phyloP scores from a whole-genome alignment of 2,113 vertebrate species.

The Myxocyprinus asiaticus region DNA sequence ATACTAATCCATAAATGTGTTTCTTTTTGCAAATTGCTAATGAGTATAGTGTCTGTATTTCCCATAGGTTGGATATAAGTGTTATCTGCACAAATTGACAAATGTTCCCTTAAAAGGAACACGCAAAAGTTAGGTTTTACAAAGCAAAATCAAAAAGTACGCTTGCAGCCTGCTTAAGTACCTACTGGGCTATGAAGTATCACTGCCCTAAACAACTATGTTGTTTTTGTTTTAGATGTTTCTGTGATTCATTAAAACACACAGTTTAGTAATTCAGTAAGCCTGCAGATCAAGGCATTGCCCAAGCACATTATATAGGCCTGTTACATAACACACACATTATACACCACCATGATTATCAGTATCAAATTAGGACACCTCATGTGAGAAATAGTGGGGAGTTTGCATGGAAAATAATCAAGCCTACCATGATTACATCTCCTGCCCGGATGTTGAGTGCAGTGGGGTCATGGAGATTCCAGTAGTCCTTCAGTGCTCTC shows the following conservation, averaged over 20 bases:
- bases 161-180: too few species aligned
- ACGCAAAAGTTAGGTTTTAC: too few species aligned
- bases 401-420: background rate
- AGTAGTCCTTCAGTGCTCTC: slow-evolving; percentile 93
- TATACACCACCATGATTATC: slow-evolving; percentile 7
- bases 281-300: background rate
- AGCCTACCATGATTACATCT: slow-evolving; percentile 88
- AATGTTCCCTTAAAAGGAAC: too few species aligned
- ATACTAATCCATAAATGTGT: too few species aligned
- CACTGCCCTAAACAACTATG: too few species aligned
- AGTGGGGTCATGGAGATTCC: slow-evolving; percentile 95
- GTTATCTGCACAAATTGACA: too few species aligned
- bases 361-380: slow-evolving; percentile 5
- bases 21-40: too few species aligned
- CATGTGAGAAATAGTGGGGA: background rate
- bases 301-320: background rate
- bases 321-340: slow-evolving; percentile 18
- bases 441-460: slow-evolving; percentile 93
- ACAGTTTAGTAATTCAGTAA: background rate
- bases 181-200: too few species aligned
- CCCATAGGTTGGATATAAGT: too few species aligned
- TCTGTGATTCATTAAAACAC: slow-evolving; percentile 1
- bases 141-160: too few species aligned
- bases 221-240: too few species aligned
- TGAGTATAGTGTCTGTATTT: too few species aligned